Percentiles rank a stretch among this genome's conserved stretches.
phyloP scores from a whole-genome alignment of 2,888 invertebrate species.

The Julus scanicus region DNA sequence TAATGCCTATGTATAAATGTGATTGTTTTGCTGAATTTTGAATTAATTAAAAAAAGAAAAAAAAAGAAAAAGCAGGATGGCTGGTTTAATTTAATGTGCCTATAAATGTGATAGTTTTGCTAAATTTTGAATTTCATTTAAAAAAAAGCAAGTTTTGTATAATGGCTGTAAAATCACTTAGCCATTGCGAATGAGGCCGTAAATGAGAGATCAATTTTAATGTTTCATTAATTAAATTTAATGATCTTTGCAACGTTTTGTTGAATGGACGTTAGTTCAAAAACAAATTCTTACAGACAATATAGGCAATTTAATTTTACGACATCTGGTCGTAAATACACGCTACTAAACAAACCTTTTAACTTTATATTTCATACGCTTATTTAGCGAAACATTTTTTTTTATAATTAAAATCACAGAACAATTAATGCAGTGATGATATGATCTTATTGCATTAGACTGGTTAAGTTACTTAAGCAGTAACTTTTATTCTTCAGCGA shows the following conservation, averaged over 20 bases:
- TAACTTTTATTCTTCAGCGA: not conserved
- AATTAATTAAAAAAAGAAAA: not conserved
- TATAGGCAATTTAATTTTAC: conserved; percentile 26
- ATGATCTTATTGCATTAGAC: not conserved
- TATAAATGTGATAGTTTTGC: conserved; percentile 21
- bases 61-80: not conserved
- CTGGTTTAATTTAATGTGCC: not conserved
- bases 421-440: not conserved
- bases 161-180: conserved; percentile 1
- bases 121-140: not conserved
- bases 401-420: not conserved
- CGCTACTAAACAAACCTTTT: conserved; percentile 33
- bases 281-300: not conserved
- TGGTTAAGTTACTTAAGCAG: not conserved
- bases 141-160: not conserved
- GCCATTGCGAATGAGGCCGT: conserved; percentile 12
- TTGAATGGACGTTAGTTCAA: not conserved
- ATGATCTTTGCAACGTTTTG: not conserved
- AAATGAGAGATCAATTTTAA: conserved; percentile 33
- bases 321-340: not conserved
- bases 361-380: conserved; percentile 26
- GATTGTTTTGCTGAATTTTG: conserved; percentile 15
- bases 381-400: conserved; percentile 11
- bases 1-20: not conserved
- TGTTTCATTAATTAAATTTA: conserved; percentile 27